Evolutionary conservation across 2,888 invertebrate genomes (phyloP), one percentile per base, ranked within the genome.

Genomic region (Dasypogon diadema): DNA sequence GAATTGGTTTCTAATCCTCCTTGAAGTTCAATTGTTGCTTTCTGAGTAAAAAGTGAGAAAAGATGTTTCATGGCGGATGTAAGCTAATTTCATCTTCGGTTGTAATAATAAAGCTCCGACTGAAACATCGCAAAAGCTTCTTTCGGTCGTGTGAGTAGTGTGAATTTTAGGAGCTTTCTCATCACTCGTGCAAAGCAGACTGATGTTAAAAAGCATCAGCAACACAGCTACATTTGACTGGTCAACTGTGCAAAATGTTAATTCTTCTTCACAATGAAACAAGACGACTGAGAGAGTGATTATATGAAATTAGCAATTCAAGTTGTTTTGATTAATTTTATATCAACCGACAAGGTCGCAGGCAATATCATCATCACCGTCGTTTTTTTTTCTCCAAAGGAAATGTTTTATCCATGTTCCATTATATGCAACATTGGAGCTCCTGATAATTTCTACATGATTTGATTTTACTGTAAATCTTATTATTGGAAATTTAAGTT

Each of bases 341-440:
- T 60, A 34, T 60, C 60, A 60, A 60, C 34, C 37, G 60, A 34
- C 60, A 60, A 60, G 60, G 60, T 60, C 60, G 60, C 60, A 12
- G 60, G 6, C 21, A 21, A 18, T 30, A 30, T 60, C 60, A 60
- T 60, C 60, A 37, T 18, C 60, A 42, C n/a, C 42, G 10, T 30
- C 34, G 34, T 10, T 42, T 42, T 2, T 12, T 42, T 42, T 12
- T 42, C 42, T 0, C 2, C 8, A 42, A 42, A 42, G 42, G n/a
- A n/a, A n/a, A n/a, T n/a, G n/a, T n/a, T n/a, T n/a, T n/a, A n/a
- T n/a, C n/a, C n/a, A n/a, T n/a, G n/a, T n/a, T n/a, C n/a, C n/a
- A n/a, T n/a, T n/a, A n/a, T n/a, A n/a, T n/a, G n/a, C n/a, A n/a
- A n/a, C n/a, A n/a, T n/a, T n/a, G n/a, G n/a, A n/a, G n/a, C n/a